Evolutionary conservation across 2,888 invertebrate genomes (phyloP).

Genomic region (Anticlea derivata): DNA sequence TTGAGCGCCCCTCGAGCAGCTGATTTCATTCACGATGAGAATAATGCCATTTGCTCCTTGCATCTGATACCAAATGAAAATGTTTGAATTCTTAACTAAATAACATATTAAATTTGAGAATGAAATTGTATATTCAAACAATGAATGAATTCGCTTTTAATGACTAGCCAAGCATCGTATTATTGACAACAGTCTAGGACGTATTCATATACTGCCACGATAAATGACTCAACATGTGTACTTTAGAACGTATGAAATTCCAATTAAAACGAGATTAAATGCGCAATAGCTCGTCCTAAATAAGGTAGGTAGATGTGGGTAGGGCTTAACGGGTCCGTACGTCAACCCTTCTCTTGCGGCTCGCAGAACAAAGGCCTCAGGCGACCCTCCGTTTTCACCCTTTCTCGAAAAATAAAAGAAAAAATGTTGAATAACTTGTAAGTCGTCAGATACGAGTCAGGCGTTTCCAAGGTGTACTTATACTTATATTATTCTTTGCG

Average conservation of each 20-base stretch:
- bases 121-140: not conserved
- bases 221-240: conserved; percentile 11
- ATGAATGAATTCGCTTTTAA: conserved; percentile 5
- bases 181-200: conserved; percentile 15
- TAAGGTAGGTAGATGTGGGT: conserved; percentile 21
- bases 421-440: conserved; percentile 60
- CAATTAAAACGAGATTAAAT: conserved; percentile 51
- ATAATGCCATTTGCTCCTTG: conserved; percentile 24
- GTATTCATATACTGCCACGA: conserved; percentile 16
- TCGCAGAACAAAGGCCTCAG: conserved; percentile 56
- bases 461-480: conserved; percentile 51
- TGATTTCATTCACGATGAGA: conserved; percentile 62
- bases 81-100: not conserved
- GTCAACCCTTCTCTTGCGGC: conserved; percentile 64
- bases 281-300: conserved; percentile 14
- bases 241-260: conserved; percentile 42
- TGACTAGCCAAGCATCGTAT: not conserved
- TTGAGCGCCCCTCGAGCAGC: conserved; percentile 60
- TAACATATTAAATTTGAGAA: not conserved
- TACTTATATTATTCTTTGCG: conserved; percentile 53
- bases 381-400: conserved; percentile 53
- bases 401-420: conserved; percentile 59
- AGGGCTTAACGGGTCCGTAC: conserved; percentile 32
- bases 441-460: conserved; percentile 52
- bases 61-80: conserved; percentile 2